Percentiles rank a stretch among this genome's conserved stretches.
Conservation (phyloP, 2,113 vertebrate genomes). For the Clarias batrachus region DNA sequence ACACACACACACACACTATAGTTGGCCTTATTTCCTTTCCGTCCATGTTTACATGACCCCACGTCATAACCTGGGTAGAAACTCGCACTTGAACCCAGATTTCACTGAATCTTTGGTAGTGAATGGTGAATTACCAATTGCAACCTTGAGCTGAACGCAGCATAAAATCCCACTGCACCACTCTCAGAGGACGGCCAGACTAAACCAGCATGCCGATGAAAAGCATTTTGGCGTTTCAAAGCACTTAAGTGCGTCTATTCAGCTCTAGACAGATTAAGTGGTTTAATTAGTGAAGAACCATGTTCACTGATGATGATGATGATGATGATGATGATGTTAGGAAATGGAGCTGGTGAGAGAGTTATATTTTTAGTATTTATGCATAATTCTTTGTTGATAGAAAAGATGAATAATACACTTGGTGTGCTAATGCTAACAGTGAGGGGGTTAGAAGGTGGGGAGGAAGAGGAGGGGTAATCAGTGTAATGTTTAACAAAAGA, state of each 20-base stretch:
- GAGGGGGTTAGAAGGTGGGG: neutral
- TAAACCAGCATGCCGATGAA: neutral
- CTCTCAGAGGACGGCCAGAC: neutral
- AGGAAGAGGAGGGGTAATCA: neutral
- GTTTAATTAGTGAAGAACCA: too few species aligned
- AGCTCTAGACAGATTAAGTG: too few species aligned
- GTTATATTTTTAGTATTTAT: neutral
- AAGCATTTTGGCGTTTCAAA: too few species aligned
- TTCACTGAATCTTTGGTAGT: too few species aligned
- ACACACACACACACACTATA: too few species aligned
- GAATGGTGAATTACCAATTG: neutral
- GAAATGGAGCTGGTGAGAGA: too few species aligned
- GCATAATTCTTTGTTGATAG: neutral
- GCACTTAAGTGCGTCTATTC: too few species aligned
- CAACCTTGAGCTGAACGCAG: neutral
- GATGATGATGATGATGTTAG: neutral
- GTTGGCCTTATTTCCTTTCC: neutral
- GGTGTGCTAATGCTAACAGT: neutral
- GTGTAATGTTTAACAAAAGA: constrained; percentile 28
- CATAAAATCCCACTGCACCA: neutral
- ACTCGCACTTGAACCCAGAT: too few species aligned
- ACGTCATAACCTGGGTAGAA: neutral
- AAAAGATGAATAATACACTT: neutral
- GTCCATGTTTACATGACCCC: neutral
- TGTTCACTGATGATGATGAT: too few species aligned